Base-by-base conservation (phyloP, 2,113 vertebrate genomes). In the Recurvirostra avosetta region DNA sequence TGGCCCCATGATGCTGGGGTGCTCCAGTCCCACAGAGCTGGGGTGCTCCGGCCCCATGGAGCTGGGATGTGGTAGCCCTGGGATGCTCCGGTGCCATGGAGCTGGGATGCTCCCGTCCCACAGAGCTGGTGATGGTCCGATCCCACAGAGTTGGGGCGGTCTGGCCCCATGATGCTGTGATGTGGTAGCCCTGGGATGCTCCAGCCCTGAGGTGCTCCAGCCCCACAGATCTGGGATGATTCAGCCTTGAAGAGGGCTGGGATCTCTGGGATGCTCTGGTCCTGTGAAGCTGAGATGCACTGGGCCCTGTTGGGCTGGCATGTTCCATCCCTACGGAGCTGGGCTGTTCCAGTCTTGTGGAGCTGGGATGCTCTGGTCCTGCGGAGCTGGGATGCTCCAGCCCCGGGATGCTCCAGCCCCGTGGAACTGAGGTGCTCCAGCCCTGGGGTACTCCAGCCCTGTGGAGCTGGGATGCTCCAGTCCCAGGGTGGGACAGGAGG, bases 401-500 rank as follows among this genome's bases (percentile, higher is more conserved):
- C 2, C 74, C 17, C 38, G 41, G 27, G 62, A 65, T 43, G 43
- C 4, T 25, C 41, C 5, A 6, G 19, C 30, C 30, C 30, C 26
- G 12, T 30, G 27, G 62, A 61, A 13, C 12, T 62, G 61, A 23
- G 59, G 38, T 38, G 23, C 7, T 41, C 26, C 5, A 7, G 8
- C 17, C 27, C 27, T 52, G n/a, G 27, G 49, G 16, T 23, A 12
- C 7, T 41, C 26, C 5, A 7, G 8, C 17, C 27, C 27, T 52
- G n/a, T 15, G 19, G 56, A 36, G 18, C 56, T 76, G 56, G 27
- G 49, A 15, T 23, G 26, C 15, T 61, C 58, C 32, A 41, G 11
- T 12, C 27, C 62, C 27, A 34, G 0, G 0, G 1, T 50, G 68
- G 45, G 30, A 5, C 12, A 16, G 47, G 41, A 68, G 36, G 40